Evolutionary conservation across 1,140 invertebrate species (phyloP).

Genomic region (Chionoecetes opilio): DNA sequence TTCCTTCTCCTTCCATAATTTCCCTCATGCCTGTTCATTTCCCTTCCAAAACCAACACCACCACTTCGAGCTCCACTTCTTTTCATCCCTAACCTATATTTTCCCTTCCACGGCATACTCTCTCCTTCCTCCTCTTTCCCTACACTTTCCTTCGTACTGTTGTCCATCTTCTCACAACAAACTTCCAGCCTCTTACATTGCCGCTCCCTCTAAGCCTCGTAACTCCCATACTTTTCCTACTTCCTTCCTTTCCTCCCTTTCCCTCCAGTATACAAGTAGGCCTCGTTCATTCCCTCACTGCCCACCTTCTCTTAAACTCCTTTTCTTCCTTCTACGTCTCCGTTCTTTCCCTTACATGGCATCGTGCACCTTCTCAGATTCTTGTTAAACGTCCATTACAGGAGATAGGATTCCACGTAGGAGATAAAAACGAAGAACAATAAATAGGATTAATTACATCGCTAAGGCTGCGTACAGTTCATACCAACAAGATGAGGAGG

Average conservation of each 20-base stretch:
- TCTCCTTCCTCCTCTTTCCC: background rate
- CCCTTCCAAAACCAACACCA: background rate
- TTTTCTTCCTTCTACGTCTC: no score
- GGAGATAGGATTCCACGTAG: background rate
- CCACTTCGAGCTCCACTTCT: background rate
- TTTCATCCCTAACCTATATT: background rate
- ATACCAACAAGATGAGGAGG: no score
- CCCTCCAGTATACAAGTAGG: background rate
- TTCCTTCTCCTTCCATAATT: background rate
- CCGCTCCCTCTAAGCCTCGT: background rate
- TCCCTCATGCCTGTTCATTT: background rate
- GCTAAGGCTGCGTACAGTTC: background rate
- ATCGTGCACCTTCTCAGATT: no score
- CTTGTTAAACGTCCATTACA: background rate
- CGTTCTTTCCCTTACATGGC: no score
- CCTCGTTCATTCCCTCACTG: background rate
- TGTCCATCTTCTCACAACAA: background rate
- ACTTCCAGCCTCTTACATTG: background rate
- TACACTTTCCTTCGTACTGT: background rate
- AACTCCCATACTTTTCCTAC: background rate
- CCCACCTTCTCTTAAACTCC: background rate
- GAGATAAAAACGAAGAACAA: background rate
- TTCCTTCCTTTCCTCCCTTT: background rate
- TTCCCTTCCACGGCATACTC: background rate
- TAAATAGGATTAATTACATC: background rate